Conservation (phyloP, 2,888 invertebrate genomes). For the Sympetrum striolatum region DNA sequence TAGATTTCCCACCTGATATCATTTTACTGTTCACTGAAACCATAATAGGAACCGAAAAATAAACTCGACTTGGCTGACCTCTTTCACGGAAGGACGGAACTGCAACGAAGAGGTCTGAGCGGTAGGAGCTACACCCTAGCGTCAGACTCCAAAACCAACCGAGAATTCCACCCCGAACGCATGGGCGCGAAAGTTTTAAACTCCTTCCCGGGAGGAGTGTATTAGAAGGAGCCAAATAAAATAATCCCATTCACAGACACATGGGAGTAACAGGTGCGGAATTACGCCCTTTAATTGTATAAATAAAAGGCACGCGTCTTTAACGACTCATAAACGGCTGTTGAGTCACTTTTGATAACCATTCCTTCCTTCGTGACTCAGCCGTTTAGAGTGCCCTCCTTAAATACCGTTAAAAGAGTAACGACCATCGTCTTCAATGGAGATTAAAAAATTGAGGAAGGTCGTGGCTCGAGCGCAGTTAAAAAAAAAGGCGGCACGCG, state of each 20-base stretch:
- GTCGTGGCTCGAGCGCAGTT: constrained; percentile 17
- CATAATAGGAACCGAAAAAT: too few relatives aligned
- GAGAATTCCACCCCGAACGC: not conserved
- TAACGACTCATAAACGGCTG: not conserved
- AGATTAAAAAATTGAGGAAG: constrained; percentile 39
- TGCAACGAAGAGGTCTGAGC: not conserved
- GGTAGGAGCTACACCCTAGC: constrained; percentile 26
- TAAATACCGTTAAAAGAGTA: constrained; percentile 38
- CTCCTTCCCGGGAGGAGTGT: not conserved
- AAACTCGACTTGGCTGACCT: not conserved
- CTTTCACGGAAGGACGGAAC: not conserved
- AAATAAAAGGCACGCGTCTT: not conserved
- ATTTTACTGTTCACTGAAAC: too few relatives aligned
- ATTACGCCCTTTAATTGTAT: not conserved
- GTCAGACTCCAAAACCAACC: not conserved
- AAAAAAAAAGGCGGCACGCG: constrained; percentile 15
- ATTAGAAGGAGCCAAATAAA: not conserved
- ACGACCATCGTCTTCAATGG: constrained; percentile 38
- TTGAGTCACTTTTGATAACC: not conserved
- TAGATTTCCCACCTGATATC: too few relatives aligned
- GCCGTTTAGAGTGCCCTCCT: constrained; percentile 32
- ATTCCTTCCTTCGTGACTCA: constrained; percentile 20
- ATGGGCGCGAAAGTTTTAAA: not conserved
- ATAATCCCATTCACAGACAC: not conserved
- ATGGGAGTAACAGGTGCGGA: not conserved